These are phyloP conservation scores for Actinia equina DNA, from an alignment of 64 coral and sea anemone species.

Conservation along the genomic window DNA sequence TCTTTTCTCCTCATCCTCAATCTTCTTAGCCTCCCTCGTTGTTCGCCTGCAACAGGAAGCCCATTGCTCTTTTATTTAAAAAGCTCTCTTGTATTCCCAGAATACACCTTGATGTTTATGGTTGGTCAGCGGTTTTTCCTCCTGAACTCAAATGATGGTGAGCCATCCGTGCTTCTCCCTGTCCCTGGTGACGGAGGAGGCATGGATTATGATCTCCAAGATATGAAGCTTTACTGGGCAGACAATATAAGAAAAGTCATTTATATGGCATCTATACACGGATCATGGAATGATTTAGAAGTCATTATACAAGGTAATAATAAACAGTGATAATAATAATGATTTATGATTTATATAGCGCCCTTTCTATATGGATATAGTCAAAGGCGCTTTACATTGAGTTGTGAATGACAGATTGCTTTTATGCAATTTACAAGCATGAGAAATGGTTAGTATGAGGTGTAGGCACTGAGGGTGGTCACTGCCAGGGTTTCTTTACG, in stretches of 20 bases:
- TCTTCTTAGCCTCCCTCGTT: too few species aligned
- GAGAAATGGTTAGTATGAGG: too few species aligned
- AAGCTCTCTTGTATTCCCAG: background rate
- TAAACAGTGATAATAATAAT: background rate
- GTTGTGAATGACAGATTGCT: too few species aligned
- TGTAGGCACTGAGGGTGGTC: too few species aligned
- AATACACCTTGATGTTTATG: background rate
- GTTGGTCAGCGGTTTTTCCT: slow-evolving; percentile 4
- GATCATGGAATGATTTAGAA: background rate
- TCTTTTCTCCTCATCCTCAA: too few species aligned
- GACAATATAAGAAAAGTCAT: slow-evolving; percentile 11
- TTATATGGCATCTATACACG: background rate
- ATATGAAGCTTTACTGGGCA: slow-evolving; percentile 19
- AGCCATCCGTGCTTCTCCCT: background rate
- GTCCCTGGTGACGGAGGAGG: slow-evolving; percentile 16
- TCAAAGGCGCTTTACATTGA: too few species aligned
- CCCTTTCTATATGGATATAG: too few species aligned
- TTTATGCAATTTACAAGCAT: too few species aligned
- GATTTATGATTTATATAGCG: too few species aligned
- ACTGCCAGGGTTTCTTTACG: too few species aligned
- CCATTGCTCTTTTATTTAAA: too few species aligned
- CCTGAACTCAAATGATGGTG: background rate
- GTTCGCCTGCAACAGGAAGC: too few species aligned
- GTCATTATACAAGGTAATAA: slow-evolving; percentile 1
- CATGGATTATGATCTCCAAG: background rate